phyloP scores from a whole-genome alignment of 35 echinoderm and acorn worm species.

The Diadema setosum region DNA sequence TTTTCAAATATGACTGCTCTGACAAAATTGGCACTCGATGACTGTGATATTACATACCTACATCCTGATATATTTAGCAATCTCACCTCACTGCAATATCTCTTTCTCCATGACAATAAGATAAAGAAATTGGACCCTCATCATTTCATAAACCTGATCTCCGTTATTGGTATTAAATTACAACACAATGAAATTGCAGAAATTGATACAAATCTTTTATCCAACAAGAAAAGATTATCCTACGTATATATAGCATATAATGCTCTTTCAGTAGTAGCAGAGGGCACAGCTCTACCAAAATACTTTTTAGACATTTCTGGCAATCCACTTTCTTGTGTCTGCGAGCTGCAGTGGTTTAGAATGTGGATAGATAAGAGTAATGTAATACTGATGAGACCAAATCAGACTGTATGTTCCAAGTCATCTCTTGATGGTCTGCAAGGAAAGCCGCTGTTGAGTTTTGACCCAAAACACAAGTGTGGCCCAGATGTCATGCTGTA shows the following conservation, averaged over 20 bases:
- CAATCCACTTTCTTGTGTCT: not conserved
- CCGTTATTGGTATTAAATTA: too few relatives aligned
- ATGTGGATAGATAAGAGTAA: not conserved
- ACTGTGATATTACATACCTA: not conserved
- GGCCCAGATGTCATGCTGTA: not conserved
- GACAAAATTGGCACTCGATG: not conserved
- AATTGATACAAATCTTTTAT: not conserved
- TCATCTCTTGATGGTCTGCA: not conserved
- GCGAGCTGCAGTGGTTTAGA: not conserved
- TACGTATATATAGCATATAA: not conserved
- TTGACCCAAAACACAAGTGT: not conserved
- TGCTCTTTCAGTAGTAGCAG: not conserved
- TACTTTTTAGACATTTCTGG: not conserved
- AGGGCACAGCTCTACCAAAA: not conserved
- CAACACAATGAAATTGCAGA: not conserved
- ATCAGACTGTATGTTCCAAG: not conserved
- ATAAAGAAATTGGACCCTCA: not conserved
- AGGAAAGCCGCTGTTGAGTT: not conserved
- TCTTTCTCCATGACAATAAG: not conserved
- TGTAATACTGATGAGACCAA: not conserved
- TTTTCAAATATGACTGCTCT: not conserved
- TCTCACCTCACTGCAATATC: not conserved
- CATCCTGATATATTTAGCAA: not conserved
- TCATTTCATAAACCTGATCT: not conserved
- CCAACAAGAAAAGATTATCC: not conserved